phyloP scores from a whole-genome alignment of 2,113 vertebrate genomes.

The Accipiter virgatus region DNA sequence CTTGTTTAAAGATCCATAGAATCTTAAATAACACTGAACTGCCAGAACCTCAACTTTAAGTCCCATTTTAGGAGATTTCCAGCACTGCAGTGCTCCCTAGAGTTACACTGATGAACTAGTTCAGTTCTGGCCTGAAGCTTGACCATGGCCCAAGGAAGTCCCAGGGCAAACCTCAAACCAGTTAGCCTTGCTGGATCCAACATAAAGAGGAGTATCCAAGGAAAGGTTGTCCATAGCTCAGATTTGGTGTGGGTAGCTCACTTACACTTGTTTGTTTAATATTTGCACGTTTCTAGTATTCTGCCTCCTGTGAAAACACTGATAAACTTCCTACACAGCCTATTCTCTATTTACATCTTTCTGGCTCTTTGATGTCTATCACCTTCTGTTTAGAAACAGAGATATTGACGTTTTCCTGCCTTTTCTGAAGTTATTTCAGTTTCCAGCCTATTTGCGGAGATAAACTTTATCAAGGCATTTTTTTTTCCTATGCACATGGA shows the following conservation, averaged over 20 bases:
- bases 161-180: neutral
- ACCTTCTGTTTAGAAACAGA: neutral
- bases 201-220: neutral
- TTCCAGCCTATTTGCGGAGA: neutral
- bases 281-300: neutral
- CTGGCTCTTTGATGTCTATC: neutral
- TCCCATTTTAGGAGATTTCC: neutral
- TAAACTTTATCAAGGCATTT: neutral
- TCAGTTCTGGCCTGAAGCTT: neutral
- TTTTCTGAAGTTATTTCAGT: neutral
- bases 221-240: neutral
- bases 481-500: neutral
- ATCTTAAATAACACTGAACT: neutral
- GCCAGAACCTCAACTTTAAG: neutral
- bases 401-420: neutral
- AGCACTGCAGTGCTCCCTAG: conserved; percentile 20
- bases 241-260: neutral
- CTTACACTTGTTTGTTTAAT: neutral
- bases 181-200: neutral
- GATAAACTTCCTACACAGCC: neutral
- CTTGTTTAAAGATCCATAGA: neutral
- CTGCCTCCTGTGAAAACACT: neutral
- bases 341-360: neutral
- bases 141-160: neutral
- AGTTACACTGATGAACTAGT: neutral